Conservation (phyloP, 2,113 vertebrate genomes). For the Damaliscus lunatus region DNA sequence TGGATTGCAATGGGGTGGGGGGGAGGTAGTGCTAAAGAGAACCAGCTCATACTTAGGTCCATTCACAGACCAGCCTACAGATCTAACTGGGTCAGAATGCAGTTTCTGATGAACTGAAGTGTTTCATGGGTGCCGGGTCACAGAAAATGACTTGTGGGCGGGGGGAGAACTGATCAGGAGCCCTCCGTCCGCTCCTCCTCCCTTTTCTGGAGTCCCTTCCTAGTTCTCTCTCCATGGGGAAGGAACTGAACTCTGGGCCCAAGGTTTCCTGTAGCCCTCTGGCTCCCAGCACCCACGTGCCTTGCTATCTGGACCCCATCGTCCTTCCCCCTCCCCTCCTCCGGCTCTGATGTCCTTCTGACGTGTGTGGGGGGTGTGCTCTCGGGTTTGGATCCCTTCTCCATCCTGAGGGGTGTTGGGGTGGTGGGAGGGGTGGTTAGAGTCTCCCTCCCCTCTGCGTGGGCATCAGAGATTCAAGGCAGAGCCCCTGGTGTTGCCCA, state of each 20-base stretch:
- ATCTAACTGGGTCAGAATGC: background rate
- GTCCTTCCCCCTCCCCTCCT: background rate
- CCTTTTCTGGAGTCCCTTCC: background rate
- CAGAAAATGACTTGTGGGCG: slow-evolving; percentile 57
- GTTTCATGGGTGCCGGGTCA: slow-evolving; percentile 65
- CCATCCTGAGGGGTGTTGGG: background rate
- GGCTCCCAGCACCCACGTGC: rapidly evolving
- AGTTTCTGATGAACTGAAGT: background rate
- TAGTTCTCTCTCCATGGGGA: background rate
- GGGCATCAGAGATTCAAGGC: background rate
- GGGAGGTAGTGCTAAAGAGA: background rate
- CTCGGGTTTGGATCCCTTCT: background rate
- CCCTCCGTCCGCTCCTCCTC: background rate
- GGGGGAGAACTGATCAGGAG: background rate
- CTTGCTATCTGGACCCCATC: background rate
- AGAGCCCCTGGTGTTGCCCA: rapidly evolving
- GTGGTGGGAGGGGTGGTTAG: background rate
- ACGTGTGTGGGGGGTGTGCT: background rate
- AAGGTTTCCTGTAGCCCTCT: background rate
- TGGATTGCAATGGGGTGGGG: background rate
- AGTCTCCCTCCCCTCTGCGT: background rate
- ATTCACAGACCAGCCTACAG: background rate
- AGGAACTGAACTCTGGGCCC: background rate
- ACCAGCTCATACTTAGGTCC: background rate
- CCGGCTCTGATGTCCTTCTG: rapidly evolving